phyloP scores from a whole-genome alignment of 2,888 invertebrate species.

The Drosophila emarginata region DNA sequence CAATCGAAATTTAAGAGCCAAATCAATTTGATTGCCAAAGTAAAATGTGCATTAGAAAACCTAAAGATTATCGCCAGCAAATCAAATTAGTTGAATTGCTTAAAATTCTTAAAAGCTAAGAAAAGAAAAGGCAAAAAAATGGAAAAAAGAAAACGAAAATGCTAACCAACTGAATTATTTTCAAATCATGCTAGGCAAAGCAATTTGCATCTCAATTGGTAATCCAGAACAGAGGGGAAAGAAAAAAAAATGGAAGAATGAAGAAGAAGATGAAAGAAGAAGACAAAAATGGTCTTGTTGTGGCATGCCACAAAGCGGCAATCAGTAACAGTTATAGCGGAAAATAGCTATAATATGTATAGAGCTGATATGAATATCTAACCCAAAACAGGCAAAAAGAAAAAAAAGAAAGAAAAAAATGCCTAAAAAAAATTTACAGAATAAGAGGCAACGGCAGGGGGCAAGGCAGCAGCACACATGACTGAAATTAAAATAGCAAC shows the following conservation, averaged over 20 bases:
- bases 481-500: conserved; percentile 68
- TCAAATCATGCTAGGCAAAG: conserved; percentile 68
- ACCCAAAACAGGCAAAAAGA: conserved; percentile 55
- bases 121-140: conserved; percentile 23
- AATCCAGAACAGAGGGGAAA: conserved; percentile 37
- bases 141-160: conserved; percentile 38
- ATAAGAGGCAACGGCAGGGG: conserved; percentile 20
- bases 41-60: conserved; percentile 39
- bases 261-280: conserved; percentile 11
- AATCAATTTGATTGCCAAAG: conserved; percentile 11
- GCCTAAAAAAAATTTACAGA: conserved; percentile 59
- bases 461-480: conserved; percentile 69
- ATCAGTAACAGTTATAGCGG: conserved; percentile 78
- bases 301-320: conserved; percentile 69
- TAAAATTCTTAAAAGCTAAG: background rate
- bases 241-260: background rate
- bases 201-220: conserved; percentile 76
- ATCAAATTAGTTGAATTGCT: conserved; percentile 54
- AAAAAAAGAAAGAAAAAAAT: conserved; percentile 53
- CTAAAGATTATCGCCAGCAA: conserved; percentile 50
- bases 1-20: background rate
- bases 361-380: conserved; percentile 74
- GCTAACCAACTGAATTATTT: conserved; percentile 69
- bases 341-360: conserved; percentile 74
- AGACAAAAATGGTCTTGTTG: conserved; percentile 27